Conservation (phyloP, 2,888 invertebrate species). For the Dicyrtomina minuta region DNA sequence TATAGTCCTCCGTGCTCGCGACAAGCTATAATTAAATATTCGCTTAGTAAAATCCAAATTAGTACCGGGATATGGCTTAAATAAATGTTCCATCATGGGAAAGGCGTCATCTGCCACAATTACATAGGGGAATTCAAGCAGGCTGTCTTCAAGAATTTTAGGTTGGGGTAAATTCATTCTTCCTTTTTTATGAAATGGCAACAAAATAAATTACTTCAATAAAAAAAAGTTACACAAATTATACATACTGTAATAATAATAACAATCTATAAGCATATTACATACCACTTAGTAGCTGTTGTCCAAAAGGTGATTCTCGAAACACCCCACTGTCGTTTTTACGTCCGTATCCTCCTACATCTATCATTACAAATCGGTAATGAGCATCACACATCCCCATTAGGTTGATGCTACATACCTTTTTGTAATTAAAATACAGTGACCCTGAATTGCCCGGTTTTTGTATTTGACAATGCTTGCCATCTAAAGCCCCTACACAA, state of each 20-base stretch:
- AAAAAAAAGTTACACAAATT: background rate
- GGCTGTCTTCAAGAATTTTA: constrained; percentile 9
- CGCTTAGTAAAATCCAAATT: constrained; percentile 2
- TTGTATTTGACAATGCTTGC: constrained; percentile 41
- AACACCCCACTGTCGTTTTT: constrained; percentile 24
- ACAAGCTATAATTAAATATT: constrained; percentile 44
- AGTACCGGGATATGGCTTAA: constrained; percentile 39
- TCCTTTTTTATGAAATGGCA: background rate
- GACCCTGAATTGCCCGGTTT: constrained; percentile 39
- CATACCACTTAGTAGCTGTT: too few relatives aligned
- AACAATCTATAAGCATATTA: background rate
- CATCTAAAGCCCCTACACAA: constrained; percentile 47
- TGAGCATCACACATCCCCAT: constrained; percentile 46
- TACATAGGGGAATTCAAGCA: constrained; percentile 15
- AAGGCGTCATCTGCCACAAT: constrained; percentile 45
- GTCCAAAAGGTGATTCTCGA: too few relatives aligned
- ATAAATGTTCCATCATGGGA: constrained; percentile 33
- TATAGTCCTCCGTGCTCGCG: constrained; percentile 38
- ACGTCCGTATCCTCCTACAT: constrained; percentile 40
- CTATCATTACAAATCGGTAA: constrained; percentile 48
- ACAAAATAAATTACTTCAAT: background rate
- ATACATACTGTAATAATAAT: background rate
- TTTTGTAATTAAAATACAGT: constrained; percentile 43
- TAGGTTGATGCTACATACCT: constrained; percentile 40
- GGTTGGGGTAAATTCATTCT: constrained; percentile 10